Conservation (phyloP, 2,888 invertebrate species). For the Eulithis prunata region DNA sequence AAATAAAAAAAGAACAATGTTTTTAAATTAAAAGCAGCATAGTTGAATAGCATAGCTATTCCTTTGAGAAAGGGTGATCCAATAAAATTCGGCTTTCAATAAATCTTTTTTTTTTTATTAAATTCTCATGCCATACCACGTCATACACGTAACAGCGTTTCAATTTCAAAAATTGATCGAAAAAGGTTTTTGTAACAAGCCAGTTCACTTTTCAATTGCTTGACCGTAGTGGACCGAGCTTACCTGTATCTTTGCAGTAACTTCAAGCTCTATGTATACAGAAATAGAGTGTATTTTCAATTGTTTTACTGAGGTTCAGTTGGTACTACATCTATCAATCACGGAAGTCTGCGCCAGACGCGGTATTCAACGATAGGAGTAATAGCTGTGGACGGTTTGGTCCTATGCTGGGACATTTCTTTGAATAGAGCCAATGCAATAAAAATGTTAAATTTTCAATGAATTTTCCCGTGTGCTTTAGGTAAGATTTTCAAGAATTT, state of each 20-base stretch:
- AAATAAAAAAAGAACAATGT: not conserved
- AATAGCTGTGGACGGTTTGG: constrained; percentile 30
- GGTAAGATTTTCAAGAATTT: no score
- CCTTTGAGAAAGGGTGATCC: not conserved
- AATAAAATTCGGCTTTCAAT: not conserved
- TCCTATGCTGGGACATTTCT: constrained; percentile 16
- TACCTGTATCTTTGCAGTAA: constrained; percentile 8
- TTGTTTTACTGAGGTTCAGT: constrained; percentile 10
- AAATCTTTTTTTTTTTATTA: no score
- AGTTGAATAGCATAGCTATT: no score
- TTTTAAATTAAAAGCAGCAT: no score
- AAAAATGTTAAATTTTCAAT: not conserved
- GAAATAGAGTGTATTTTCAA: constrained; percentile 21
- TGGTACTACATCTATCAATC: constrained; percentile 35
- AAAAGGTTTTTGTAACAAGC: constrained; percentile 41
- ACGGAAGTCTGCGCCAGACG: constrained; percentile 26
- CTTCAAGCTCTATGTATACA: no score
- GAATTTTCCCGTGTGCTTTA: not conserved
- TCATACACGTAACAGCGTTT: constrained; percentile 32
- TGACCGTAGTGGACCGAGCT: constrained; percentile 26
- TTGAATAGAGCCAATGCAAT: constrained; percentile 15
- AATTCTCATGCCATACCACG: no score
- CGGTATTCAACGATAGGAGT: constrained; percentile 31
- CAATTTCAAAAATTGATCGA: constrained; percentile 43
- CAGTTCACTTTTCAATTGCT: constrained; percentile 41